Base-by-base conservation (phyloP, 1,140 invertebrate species). In the Drosophila trapezifrons region DNA sequence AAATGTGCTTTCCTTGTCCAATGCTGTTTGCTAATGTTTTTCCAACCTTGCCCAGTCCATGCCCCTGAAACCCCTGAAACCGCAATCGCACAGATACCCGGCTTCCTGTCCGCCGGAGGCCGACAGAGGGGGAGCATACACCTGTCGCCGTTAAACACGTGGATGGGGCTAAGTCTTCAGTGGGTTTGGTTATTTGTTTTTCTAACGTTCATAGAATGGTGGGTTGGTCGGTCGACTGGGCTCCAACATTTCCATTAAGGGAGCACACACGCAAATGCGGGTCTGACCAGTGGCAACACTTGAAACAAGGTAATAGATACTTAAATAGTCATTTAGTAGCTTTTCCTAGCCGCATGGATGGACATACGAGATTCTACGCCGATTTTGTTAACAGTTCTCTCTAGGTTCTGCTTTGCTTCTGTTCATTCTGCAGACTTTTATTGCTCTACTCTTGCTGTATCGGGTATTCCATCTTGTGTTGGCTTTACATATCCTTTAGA, bases 321-420 rank as follows among this genome's bases (percentile, higher is more conserved):
- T 78, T 85, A 85, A 81, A 85, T 80, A 80, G 82, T 85, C 78
- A 85, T 85, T 85, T 86, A 85, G 82, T 86, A 85, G 82, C 82
- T 81, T 80, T 86, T 86, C 60, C 69, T 76, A 76, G 85, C 82
- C 78, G 82, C 82, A 81, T 86, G 82, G 78, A 76, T 86, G 82
- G 75, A 86, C 82, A 86, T 86, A 86, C 86, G 82, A 86, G 82
- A 86, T 86, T 85, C 81, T 78, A 85, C 78, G 82, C 82, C 75
- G 82, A 85, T 85, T 86, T 85, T 80, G 60, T 67, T 70, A 64
- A 64, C 64, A 69, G 63, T 64, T 43, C 13, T 27, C 37, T 29
- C 20, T 12, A 40, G 47, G 37, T 29, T 56, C 17, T 42, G 25
- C 46, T 29, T 18, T 43, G 25, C 15, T 32, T 63, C 17, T 60